A percentile compares a stretch with the other conserved stretches of the same genome.
These are phyloP conservation scores for Pygathrix nemaeus DNA, from an alignment of 2,113 vertebrate species.

Conservation along the genomic window DNA sequence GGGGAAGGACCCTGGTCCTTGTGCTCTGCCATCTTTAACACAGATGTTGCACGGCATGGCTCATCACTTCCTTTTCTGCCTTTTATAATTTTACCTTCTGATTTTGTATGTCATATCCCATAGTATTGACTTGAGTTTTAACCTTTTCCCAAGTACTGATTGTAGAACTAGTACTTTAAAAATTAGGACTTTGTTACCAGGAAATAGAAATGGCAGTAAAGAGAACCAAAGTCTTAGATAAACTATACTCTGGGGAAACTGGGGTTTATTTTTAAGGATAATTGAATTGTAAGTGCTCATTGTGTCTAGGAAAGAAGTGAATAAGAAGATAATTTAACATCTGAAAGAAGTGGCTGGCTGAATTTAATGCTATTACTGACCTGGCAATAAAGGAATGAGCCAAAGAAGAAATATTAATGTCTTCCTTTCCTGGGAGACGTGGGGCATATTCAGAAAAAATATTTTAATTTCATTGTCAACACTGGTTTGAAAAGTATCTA, in stretches of 20 bases:
- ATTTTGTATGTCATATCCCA: neutral
- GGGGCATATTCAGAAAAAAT: neutral
- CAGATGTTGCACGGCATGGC: neutral
- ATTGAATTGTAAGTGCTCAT: neutral
- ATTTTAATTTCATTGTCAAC: neutral
- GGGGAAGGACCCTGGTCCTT: neutral
- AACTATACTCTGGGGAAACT: neutral
- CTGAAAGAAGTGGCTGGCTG: neutral
- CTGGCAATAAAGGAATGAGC: neutral
- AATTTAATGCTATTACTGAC: conserved; percentile 23
- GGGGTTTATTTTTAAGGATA: neutral
- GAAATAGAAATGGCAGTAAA: neutral
- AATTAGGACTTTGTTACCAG: neutral
- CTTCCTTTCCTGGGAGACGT: neutral
- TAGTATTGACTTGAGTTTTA: neutral
- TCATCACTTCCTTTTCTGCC: neutral
- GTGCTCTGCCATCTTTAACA: neutral
- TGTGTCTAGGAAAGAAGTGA: neutral
- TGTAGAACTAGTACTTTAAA: conserved; percentile 14
- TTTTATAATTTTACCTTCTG: neutral
- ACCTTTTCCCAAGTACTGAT: neutral
- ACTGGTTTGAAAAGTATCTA: neutral
- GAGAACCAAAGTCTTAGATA: neutral
- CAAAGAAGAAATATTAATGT: neutral
- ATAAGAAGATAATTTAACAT: conserved; percentile 31